Base-by-base conservation (phyloP, 2,888 invertebrate genomes). In the Napeogenes sylphis region DNA sequence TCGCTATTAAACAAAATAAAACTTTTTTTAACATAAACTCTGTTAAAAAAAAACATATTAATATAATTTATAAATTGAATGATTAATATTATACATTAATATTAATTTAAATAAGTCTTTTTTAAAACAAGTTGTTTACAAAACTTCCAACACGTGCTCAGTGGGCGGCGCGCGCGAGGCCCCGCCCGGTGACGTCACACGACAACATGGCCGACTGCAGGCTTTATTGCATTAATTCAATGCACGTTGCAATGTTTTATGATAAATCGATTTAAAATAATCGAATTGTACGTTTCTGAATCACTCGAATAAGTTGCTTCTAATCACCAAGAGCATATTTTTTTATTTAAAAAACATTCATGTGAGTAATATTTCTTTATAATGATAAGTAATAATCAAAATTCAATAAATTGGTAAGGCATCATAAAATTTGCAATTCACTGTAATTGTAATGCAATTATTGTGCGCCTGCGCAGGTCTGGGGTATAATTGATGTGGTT, bases 191-290 rank as follows among this genome's bases (percentile, higher is more conserved):
- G 81, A 82, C 84, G 85, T 84, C 84, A 85, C 74, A 13, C 54
- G 32, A 55, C 82, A 90, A 86, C 75, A 90, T 90, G 90, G 90
- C 90, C 82, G 90, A 76, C 74, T 65, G 70, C 70, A 79, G 77
- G 78, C 78, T 73, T 69, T 67, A 65, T 46, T 51, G 51, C 51
- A 51, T 51, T 51, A 51, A 51, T 51, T 51, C 51, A 51, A 51
- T 51, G 51, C 51, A 51, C 51, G 51, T 64, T 78, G 80, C 78
- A 59, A 56, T 21, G 53, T 38, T 56, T 57, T 42, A 51, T 32
- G 35, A 56, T 47, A 51, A 51, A 51, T 51, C 51, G 51, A 51
- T 51, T 51, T 51, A 21, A 51, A 10, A 51, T 51, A 51, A 51
- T 51, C 12, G 51, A 51, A 51, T 51, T 30, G 21, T 30, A 51